Percentiles rank a stretch among this genome's conserved stretches.
Evolutionary conservation across 2,888 invertebrate species (phyloP).

Genomic region (Heliconius ismenius): DNA sequence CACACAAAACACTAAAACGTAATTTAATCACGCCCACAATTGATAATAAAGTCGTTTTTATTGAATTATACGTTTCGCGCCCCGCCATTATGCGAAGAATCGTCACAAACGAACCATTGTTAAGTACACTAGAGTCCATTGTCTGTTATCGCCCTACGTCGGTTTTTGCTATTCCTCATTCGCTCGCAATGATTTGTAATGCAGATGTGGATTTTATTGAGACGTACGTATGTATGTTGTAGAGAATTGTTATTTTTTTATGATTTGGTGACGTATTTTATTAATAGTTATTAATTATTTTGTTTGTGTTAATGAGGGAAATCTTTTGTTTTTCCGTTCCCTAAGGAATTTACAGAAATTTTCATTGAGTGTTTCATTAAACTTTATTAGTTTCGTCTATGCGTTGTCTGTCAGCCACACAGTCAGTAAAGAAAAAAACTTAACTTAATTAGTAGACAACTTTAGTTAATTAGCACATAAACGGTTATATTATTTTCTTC

Average conservation of each 20-base stretch:
- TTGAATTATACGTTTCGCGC: constrained; percentile 77
- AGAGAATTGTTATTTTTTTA: not conserved
- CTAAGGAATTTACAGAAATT: no score
- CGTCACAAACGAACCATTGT: constrained; percentile 81
- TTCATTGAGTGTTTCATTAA: no score
- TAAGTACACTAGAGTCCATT: constrained; percentile 75
- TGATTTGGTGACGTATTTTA: not conserved
- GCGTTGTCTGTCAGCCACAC: no score
- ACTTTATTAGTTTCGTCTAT: no score
- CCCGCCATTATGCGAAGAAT: constrained; percentile 79
- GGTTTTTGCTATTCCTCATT: constrained; percentile 77
- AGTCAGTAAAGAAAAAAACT: no score
- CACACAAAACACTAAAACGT: constrained; percentile 57
- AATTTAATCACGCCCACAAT: constrained; percentile 76
- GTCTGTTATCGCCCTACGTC: constrained; percentile 77
- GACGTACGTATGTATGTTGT: constrained; percentile 4
- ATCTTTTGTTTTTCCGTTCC: no score
- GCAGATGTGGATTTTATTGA: constrained; percentile 55
- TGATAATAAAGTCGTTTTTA: constrained; percentile 75
- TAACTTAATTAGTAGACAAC: no score
- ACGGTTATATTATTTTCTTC: not conserved
- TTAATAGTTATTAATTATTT: no score
- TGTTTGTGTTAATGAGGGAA: no score
- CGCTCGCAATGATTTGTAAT: constrained; percentile 52
- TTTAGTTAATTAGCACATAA: not conserved